Conservation (phyloP, 1,140 invertebrate species). For the Aphis gossypii region DNA sequence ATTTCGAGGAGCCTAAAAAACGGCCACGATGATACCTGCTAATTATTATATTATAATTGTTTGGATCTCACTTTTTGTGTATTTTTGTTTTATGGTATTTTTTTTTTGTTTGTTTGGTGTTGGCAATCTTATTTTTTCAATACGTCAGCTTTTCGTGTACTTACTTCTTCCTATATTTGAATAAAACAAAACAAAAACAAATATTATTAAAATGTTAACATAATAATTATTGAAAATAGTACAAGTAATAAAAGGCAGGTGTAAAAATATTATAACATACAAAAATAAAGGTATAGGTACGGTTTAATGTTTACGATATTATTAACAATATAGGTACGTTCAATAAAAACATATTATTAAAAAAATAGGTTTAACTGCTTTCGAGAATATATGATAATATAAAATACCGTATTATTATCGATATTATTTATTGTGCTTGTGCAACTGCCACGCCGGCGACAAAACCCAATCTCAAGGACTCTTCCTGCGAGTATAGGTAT, state of each 20-base stretch:
- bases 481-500: neutral
- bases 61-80: constrained; percentile 47
- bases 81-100: neutral
- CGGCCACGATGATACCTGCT: neutral
- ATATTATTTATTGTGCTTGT: neutral
- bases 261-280: neutral
- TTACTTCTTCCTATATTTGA: constrained; percentile 54
- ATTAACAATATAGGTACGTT: neutral
- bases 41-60: constrained; percentile 39
- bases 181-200: constrained; percentile 52
- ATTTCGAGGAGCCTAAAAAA: neutral
- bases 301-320: neutral
- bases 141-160: constrained; percentile 39
- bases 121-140: constrained; percentile 28
- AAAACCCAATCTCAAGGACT: neutral
- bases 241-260: neutral
- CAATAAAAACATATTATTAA: neutral
- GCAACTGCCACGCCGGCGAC: neutral
- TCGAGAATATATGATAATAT: neutral
- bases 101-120: neutral
- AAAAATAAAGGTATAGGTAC: neutral
- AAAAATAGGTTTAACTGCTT: neutral
- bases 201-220: constrained; percentile 32
- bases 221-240: neutral
- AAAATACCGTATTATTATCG: neutral